Conservation (phyloP, 2,888 invertebrate species). For the Escarpia spicata region DNA sequence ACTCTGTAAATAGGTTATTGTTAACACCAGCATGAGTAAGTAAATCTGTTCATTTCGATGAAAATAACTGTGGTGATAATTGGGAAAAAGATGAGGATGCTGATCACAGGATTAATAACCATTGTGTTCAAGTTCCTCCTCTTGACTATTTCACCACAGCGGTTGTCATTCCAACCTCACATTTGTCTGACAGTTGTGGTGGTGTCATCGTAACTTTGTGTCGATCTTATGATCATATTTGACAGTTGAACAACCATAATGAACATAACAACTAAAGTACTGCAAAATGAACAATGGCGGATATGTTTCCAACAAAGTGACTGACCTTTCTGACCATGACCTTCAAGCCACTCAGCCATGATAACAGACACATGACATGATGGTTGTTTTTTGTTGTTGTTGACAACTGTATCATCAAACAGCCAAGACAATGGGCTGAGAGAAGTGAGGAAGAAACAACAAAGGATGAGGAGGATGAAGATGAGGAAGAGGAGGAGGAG, state of each 20-base stretch:
- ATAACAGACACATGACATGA: neutral
- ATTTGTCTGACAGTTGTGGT: neutral
- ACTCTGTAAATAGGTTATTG: no score
- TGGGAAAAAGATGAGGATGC: no score
- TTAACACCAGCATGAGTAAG: no score
- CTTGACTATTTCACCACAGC: neutral
- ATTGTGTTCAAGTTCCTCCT: neutral
- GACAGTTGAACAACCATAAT: no score
- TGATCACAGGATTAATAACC: no score
- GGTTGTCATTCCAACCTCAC: neutral
- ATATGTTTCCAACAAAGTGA: neutral
- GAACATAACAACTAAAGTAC: no score
- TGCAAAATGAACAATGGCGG: no score
- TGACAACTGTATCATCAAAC: neutral
- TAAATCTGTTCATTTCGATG: no score
- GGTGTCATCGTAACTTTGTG: neutral
- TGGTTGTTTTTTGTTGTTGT: neutral
- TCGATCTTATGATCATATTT: no score
- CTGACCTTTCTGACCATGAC: neutral
- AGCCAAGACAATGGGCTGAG: slow-evolving; percentile 19
- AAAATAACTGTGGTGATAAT: no score
- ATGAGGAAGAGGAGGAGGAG: slow-evolving; percentile 48
- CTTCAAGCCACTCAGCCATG: neutral
- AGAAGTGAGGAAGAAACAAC: neutral
- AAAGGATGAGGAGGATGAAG: neutral